phyloP scores from a whole-genome alignment of 2,888 invertebrate species.

The Pyrocoelia pectoralis region DNA sequence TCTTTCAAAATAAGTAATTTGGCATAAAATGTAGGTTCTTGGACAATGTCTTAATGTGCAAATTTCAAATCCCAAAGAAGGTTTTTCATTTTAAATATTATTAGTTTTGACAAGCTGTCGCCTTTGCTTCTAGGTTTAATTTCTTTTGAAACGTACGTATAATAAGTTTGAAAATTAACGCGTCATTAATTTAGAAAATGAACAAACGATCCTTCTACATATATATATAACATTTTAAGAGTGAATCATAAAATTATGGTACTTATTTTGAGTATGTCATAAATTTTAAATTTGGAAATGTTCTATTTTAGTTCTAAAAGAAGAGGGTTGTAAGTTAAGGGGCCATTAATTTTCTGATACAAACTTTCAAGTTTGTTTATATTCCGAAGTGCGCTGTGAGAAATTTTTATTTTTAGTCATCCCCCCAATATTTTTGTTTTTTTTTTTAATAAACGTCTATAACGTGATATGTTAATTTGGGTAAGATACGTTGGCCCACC shows the following conservation, averaged over 20 bases:
- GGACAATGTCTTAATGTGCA: no score
- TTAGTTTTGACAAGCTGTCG: no score
- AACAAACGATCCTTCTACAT: conserved; percentile 1
- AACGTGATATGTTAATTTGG: neutral
- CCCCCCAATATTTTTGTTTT: no score
- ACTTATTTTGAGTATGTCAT: conserved; percentile 3
- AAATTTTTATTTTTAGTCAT: neutral
- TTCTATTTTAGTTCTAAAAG: conserved; percentile 3
- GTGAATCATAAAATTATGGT: neutral
- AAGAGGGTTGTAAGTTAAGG: neutral
- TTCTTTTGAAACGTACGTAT: neutral
- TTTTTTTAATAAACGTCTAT: neutral
- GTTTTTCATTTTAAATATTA: no score
- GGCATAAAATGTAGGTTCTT: no score
- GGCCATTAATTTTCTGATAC: conserved; percentile 7
- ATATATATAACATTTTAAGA: neutral
- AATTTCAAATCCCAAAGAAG: no score
- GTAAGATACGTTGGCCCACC: conserved; percentile 16
- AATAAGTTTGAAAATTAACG: neutral
- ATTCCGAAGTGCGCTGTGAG: conserved; percentile 1
- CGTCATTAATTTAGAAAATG: neutral
- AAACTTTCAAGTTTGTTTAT: neutral
- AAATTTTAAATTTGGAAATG: conserved; percentile 9
- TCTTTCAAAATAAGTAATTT: no score
- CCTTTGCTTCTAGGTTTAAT: neutral